These are phyloP conservation scores for Caradrina kadenii DNA, from an alignment of 2,888 invertebrate species.

Conservation along the genomic window DNA sequence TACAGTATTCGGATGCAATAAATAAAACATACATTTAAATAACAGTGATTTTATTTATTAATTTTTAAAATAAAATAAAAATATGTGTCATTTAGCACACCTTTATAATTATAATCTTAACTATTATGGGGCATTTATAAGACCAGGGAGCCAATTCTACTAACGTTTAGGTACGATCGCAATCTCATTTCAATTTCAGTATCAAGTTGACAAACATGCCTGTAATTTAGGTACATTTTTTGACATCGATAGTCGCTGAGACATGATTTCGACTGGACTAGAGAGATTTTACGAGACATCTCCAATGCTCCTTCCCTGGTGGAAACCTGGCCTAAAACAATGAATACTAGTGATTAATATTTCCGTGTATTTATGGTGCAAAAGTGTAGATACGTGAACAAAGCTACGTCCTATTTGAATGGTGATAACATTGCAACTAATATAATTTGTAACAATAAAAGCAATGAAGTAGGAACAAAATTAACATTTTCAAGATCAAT, in stretches of 20 bases:
- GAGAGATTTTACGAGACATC: too few species aligned
- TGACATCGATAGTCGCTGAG: too few species aligned
- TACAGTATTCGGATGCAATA: conserved; percentile 89
- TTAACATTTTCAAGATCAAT: background rate
- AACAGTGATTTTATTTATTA: conserved; percentile 62
- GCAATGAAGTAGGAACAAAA: background rate
- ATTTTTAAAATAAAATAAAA: conserved; percentile 27
- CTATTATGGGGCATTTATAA: background rate
- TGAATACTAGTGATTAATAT: background rate
- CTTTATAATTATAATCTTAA: conserved; percentile 21
- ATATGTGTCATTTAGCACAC: conserved; percentile 49
- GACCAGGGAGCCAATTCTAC: too few species aligned
- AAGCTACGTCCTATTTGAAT: background rate
- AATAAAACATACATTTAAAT: conserved; percentile 79
- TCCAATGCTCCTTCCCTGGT: too few species aligned
- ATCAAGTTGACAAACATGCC: too few species aligned
- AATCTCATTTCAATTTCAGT: too few species aligned
- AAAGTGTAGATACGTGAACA: background rate
- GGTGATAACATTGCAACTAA: background rate
- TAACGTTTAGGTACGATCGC: too few species aligned
- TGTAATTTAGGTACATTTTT: too few species aligned
- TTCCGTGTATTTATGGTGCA: background rate
- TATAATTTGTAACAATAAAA: background rate
- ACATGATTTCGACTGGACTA: too few species aligned
- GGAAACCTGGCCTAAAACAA: too few species aligned